A percentile compares a stretch with the other conserved stretches of the same genome.
These are phyloP conservation scores for Netelia inedita DNA, from an alignment of 2,888 invertebrate genomes.

Conservation along the genomic window DNA sequence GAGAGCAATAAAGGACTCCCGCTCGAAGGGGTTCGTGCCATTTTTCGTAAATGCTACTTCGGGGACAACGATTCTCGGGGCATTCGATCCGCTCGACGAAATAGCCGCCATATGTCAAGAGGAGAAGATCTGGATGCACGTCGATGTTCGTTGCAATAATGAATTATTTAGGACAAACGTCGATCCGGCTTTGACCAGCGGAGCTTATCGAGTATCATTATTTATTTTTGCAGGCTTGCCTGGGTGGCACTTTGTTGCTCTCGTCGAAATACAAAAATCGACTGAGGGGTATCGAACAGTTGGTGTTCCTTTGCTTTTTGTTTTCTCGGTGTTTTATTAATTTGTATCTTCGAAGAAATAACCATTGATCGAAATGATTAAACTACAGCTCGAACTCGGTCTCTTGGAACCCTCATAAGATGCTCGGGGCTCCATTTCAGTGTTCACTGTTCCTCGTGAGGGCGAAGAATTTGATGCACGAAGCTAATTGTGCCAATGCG, in stretches of 20 bases:
- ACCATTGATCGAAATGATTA: conserved; percentile 1
- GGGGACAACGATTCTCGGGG: conserved; percentile 94
- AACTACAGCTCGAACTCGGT: conserved; percentile 90
- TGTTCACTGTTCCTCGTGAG: conserved; percentile 90
- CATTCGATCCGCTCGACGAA: conserved; percentile 91
- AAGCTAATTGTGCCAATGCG: conserved; percentile 90
- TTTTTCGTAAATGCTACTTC: conserved; percentile 91
- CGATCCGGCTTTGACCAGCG: neutral
- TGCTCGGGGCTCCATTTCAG: conserved; percentile 92
- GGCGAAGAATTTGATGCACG: conserved; percentile 87
- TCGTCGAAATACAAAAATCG: conserved; percentile 88
- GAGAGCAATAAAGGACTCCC: conserved; percentile 86
- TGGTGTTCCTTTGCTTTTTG: conserved; percentile 70
- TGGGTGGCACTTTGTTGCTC: conserved; percentile 91
- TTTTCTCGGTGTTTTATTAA: too few relatives aligned
- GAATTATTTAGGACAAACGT: neutral
- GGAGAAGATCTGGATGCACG: conserved; percentile 92
- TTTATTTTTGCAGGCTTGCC: conserved; percentile 88
- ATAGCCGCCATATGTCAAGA: conserved; percentile 90
- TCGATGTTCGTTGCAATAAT: conserved; percentile 88
- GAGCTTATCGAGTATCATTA: conserved; percentile 12
- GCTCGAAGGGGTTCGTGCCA: conserved; percentile 86
- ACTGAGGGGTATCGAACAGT: conserved; percentile 89
- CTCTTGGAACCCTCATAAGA: conserved; percentile 95
- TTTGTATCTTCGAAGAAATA: neutral